These are phyloP conservation scores for Arothron firmamentum DNA, from an alignment of 2,113 vertebrate species.

Conservation along the genomic window DNA sequence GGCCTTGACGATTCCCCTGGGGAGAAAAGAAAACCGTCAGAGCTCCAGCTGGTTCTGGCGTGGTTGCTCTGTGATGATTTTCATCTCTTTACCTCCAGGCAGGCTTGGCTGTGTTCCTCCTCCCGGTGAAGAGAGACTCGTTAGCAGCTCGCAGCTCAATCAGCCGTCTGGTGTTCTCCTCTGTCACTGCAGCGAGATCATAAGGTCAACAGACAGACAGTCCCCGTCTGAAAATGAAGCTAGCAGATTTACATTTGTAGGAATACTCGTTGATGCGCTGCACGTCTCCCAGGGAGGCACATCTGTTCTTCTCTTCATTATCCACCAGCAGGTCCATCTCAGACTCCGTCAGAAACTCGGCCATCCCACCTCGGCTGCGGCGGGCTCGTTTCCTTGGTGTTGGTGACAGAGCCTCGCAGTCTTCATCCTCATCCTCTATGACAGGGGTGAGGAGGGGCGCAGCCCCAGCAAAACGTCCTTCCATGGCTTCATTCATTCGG, in stretches of 20 bases:
- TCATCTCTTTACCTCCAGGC: constrained; percentile 66
- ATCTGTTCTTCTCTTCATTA: constrained; percentile 56
- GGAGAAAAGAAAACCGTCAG: not conserved
- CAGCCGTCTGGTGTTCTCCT: constrained; percentile 70
- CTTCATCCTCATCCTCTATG: constrained; percentile 65
- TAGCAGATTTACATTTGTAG: constrained; percentile 58
- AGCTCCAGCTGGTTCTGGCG: too few relatives aligned
- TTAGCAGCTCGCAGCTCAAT: constrained; percentile 73
- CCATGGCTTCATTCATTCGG: constrained; percentile 75
- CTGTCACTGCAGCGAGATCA: constrained; percentile 53
- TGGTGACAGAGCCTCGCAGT: constrained; percentile 51
- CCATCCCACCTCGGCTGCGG: constrained; percentile 53
- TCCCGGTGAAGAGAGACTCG: constrained; percentile 72
- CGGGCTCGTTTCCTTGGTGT: constrained; percentile 51
- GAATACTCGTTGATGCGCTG: constrained; percentile 53
- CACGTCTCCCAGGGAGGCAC: constrained; percentile 44
- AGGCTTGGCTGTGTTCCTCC: constrained; percentile 74
- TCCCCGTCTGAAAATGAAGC: not conserved
- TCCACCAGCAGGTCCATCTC: constrained; percentile 70
- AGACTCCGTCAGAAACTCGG: constrained; percentile 68
- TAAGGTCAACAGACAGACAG: not conserved
- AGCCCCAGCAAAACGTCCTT: constrained; percentile 58
- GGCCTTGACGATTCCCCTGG: constrained; percentile 72
- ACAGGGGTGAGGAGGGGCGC: constrained; percentile 63
- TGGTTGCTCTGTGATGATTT: not conserved